A percentile compares a stretch with the other conserved stretches of the same genome.
phyloP scores from a whole-genome alignment of 1,140 invertebrate species.

The Caerostris darwini region DNA sequence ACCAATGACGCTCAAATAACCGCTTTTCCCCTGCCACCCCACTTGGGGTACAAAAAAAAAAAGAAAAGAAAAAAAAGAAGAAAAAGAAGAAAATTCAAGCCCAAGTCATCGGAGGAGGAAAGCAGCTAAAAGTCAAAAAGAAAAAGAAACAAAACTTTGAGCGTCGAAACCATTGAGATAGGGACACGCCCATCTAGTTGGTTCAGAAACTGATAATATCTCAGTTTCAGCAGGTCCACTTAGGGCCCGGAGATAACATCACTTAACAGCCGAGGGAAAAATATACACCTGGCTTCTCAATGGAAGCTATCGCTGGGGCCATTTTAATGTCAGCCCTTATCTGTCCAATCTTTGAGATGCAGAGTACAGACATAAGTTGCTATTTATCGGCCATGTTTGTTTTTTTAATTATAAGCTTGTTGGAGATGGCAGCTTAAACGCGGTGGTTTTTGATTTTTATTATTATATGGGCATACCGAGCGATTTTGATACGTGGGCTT shows the following conservation, averaged over 20 bases:
- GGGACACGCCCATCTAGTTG: conserved; percentile 56
- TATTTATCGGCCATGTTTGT: conserved; percentile 64
- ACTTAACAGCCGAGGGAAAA: conserved; percentile 59
- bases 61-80: too few species aligned
- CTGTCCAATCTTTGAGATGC: conserved; percentile 48
- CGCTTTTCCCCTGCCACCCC: not conserved
- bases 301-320: conserved; percentile 58
- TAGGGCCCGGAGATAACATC: conserved; percentile 47
- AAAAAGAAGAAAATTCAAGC: conserved; percentile 17
- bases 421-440: conserved; percentile 51
- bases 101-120: too few species aligned
- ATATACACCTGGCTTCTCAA: conserved; percentile 57
- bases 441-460: conserved; percentile 37
- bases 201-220: conserved; percentile 41
- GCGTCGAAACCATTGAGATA: conserved; percentile 57
- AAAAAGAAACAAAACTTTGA: conserved; percentile 3
- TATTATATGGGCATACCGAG: conserved; percentile 32
- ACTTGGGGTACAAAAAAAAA: too few species aligned
- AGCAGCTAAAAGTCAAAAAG: conserved; percentile 5
- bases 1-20: conserved; percentile 31
- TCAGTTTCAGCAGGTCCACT: conserved; percentile 56
- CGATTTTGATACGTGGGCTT: conserved; percentile 51
- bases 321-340: conserved; percentile 58
- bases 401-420: conserved; percentile 66
- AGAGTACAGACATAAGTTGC: conserved; percentile 46